Evolutionary conservation across 2,113 vertebrate species (phyloP), one percentile per base, ranked within the genome.

Genomic region (Xyrauchen texanus): DNA sequence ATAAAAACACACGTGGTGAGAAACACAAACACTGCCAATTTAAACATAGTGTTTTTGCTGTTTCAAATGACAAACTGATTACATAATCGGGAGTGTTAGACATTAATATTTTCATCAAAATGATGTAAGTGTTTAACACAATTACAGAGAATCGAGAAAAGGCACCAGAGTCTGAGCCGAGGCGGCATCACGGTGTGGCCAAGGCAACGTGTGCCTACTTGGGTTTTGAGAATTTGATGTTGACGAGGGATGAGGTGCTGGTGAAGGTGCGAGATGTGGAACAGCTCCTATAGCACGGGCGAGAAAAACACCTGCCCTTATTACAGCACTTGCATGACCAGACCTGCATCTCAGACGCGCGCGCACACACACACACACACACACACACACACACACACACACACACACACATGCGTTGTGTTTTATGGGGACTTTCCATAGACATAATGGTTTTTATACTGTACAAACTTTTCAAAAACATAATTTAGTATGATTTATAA

Each of bases 181-280:
- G 95, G 86, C 93, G 90, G 11, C 93, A 89, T 76, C 88, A 89
- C n/a, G 89, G 83, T 0, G 85, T 82, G n/a, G 86, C 76, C n/a
- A 93, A 81, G 52, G 10, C 82, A 0, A 73, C 90, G 1, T 98
- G 97, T 83, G 93, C 95, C 0, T 97, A 93, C 85, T 88, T 94
- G 21, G 92, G 88, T 82, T 91, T 93, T 0, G 89, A 93, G 64
- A 95, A 92, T 15, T 88, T 97, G 92, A 95, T 95, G 89, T 87
- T 92, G 58, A 93, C 98, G 87, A 90, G 94, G 1, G 95, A 98
- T 8, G 90, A 94, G 81, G 71, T 95, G 77, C 89, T 98, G 16
- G 92, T 93, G 55, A 87, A 90, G 52, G 94, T 96, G 78, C 94
- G 93, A 42, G 98, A 99, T 79, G 93, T 98, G 0, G 98, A 99